phyloP scores from a whole-genome alignment of 2,888 invertebrate genomes.

The Torymus texanus region DNA sequence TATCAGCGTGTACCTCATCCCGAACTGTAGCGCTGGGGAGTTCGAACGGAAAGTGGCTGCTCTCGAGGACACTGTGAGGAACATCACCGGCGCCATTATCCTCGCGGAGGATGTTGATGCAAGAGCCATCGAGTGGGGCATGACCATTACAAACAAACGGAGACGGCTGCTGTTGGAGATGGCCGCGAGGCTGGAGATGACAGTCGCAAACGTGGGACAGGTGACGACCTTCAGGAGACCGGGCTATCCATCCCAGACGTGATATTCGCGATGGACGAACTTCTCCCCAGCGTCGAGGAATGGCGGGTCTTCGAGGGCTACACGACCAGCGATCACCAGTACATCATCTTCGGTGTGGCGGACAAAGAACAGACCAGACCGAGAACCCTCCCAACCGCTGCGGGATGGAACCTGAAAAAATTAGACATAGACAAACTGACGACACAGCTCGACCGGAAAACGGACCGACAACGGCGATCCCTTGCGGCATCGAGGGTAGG shows the following conservation, averaged over 20 bases:
- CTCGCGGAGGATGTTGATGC: neutral
- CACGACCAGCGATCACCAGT: neutral
- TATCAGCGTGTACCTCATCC: neutral
- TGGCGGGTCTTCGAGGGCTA: conserved; percentile 2
- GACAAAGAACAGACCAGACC: neutral
- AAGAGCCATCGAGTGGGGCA: neutral
- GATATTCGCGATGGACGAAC: neutral
- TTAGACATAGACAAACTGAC: neutral
- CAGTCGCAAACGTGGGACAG: too few species aligned
- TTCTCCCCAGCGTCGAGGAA: neutral
- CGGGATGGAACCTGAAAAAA: neutral
- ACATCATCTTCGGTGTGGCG: neutral
- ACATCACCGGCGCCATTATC: neutral
- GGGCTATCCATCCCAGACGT: neutral
- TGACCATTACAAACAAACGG: too few species aligned
- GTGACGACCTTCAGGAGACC: too few species aligned
- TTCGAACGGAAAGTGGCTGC: neutral
- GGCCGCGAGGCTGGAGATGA: too few species aligned
- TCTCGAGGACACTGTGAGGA: neutral
- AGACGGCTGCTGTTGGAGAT: too few species aligned
- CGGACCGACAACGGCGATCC: neutral
- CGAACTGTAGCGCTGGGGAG: neutral
- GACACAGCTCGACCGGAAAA: neutral
- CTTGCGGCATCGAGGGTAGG: too few species aligned
- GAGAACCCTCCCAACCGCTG: neutral